These are phyloP conservation scores for Trichoplusia ni DNA, from an alignment of 1,140 invertebrate species.

Conservation along the genomic window DNA sequence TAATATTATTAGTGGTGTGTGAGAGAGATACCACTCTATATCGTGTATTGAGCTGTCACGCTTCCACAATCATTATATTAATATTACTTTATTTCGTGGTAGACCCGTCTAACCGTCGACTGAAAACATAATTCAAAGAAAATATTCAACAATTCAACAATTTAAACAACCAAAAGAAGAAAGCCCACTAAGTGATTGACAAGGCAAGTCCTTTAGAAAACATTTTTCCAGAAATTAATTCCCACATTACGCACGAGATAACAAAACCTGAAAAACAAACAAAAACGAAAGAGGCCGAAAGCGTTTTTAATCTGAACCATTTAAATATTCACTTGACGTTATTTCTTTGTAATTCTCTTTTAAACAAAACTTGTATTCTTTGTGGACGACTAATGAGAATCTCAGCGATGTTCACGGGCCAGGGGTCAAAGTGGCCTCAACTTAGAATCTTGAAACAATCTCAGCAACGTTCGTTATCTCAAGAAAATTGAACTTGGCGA, in stretches of 20 bases:
- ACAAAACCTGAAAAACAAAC: background rate
- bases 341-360: constrained; percentile 37
- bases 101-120: too few species aligned
- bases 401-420: constrained; percentile 64
- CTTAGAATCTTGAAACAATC: constrained; percentile 66
- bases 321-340: constrained; percentile 31
- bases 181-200: background rate
- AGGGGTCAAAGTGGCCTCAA: constrained; percentile 72
- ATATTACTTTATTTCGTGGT: too few species aligned
- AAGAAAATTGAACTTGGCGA: constrained; percentile 69
- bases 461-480: constrained; percentile 66
- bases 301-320: constrained; percentile 27
- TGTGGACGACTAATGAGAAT: constrained; percentile 64
- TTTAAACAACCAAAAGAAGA: too few species aligned
- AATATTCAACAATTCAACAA: too few species aligned
- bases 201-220: constrained; percentile 1
- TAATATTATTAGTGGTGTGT: too few species aligned
- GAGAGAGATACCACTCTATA: too few species aligned
- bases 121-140: too few species aligned
- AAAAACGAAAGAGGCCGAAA: constrained; percentile 15
- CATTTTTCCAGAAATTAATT: constrained; percentile 8
- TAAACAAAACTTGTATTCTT: constrained; percentile 49
- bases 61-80: too few species aligned
- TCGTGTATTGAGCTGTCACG: too few species aligned
- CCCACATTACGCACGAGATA: background rate